Conservation (phyloP, 2,113 vertebrate species). For the Platanista minor region DNA sequence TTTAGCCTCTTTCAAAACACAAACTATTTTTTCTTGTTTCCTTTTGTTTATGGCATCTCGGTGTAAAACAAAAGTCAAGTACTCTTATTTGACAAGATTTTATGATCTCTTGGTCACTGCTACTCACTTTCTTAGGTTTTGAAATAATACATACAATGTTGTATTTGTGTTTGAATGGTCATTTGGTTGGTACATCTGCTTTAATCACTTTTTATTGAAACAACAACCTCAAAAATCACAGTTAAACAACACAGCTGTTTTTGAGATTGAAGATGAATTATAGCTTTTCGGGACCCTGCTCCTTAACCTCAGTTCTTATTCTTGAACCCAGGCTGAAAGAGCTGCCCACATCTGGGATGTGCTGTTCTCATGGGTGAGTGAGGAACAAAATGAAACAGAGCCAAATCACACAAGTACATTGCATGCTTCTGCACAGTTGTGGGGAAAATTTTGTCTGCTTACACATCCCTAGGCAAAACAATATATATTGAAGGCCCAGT, state of each 20-base stretch:
- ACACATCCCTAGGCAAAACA: not conserved
- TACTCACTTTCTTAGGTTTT: not conserved
- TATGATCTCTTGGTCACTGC: not conserved
- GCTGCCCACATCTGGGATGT: not conserved
- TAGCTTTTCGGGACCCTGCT: not conserved
- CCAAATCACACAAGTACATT: not conserved
- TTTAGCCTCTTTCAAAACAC: not conserved
- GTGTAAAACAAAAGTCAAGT: not conserved
- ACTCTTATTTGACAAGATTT: not conserved
- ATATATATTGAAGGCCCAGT: not conserved
- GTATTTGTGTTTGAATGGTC: not conserved
- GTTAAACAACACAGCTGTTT: not conserved
- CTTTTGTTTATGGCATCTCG: not conserved
- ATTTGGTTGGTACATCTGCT: not conserved
- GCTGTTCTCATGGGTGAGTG: not conserved
- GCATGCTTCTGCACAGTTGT: not conserved
- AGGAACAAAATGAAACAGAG: not conserved
- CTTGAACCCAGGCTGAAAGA: not conserved
- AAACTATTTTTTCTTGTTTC: not conserved
- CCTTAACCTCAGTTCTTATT: not conserved
- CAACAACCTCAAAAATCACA: not conserved
- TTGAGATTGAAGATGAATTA: not conserved
- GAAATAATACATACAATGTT: not conserved
- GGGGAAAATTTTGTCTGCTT: not conserved
- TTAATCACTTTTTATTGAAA: not conserved